A percentile compares a stretch with the other conserved stretches of the same genome.
These are phyloP conservation scores for Limnephilus auricula DNA, from an alignment of 2,888 invertebrate species.

Conservation along the genomic window DNA sequence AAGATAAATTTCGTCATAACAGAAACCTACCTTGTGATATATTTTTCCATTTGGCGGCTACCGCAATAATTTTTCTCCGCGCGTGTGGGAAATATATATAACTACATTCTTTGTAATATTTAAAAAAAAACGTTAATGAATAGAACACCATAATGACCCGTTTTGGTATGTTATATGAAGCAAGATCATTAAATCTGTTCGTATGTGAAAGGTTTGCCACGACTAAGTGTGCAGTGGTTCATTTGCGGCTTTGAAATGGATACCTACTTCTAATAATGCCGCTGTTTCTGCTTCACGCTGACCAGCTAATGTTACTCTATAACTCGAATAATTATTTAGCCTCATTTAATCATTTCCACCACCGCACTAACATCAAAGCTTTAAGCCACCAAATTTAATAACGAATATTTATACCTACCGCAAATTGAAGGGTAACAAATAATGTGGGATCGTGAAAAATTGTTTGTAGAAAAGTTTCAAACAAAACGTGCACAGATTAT, in stretches of 20 bases:
- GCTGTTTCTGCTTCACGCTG: background rate
- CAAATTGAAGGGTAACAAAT: background rate
- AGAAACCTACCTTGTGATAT: background rate
- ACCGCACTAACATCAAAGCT: conserved; percentile 1
- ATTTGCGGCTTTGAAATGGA: conserved; percentile 34
- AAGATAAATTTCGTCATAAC: background rate
- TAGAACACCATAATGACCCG: background rate
- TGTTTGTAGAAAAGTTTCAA: background rate
- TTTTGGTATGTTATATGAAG: background rate
- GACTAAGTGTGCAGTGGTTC: background rate
- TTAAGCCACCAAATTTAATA: background rate
- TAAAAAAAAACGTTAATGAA: background rate
- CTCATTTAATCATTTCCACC: background rate
- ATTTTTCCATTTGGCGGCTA: background rate
- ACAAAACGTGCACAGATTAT: background rate
- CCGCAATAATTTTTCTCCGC: background rate
- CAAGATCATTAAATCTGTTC: background rate
- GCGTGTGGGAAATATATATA: background rate
- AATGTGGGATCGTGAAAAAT: background rate
- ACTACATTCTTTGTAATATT: background rate
- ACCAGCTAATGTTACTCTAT: background rate
- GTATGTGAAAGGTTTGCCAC: background rate
- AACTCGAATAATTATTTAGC: conserved; percentile 11
- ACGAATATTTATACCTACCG: background rate
- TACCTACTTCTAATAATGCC: conserved; percentile 4